phyloP scores from a whole-genome alignment of 2,113 vertebrate species.

The Pogonocichla stellata region DNA sequence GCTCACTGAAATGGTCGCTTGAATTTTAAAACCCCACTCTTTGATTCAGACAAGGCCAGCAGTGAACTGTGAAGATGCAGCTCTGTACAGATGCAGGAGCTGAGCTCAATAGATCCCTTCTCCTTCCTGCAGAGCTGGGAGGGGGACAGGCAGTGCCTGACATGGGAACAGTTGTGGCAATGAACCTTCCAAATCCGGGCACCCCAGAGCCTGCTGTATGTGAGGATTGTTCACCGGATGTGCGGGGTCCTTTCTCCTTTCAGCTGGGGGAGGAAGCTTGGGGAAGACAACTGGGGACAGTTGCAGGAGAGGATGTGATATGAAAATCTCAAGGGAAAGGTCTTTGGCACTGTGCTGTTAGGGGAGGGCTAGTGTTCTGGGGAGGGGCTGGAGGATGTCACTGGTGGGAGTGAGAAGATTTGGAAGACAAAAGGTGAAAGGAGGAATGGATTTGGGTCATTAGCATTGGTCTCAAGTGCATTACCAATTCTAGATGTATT shows the following conservation, averaged over 20 bases:
- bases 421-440: not conserved
- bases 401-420: not conserved
- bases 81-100: not conserved
- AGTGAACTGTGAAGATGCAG: not conserved
- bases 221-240: not conserved
- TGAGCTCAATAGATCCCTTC: slow-evolving; percentile 11
- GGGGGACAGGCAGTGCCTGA: not conserved
- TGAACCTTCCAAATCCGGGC: not conserved
- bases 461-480: not conserved
- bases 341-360: not conserved
- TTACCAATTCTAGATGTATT: not conserved
- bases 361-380: not conserved
- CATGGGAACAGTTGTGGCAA: not conserved
- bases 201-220: not conserved
- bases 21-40: not conserved
- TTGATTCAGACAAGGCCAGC: not conserved
- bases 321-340: not conserved
- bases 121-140: not conserved
- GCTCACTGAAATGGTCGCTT: not conserved
- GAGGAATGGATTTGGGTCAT: not conserved
- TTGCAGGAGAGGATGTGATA: not conserved
- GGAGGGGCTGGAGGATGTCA: not conserved
- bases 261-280: not conserved
- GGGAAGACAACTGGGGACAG: not conserved
- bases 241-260: not conserved